A percentile compares a stretch with the other conserved stretches of the same genome.
phyloP scores from a whole-genome alignment of 2,797 vertebrate genomes.

The Holocentrus rufus region DNA sequence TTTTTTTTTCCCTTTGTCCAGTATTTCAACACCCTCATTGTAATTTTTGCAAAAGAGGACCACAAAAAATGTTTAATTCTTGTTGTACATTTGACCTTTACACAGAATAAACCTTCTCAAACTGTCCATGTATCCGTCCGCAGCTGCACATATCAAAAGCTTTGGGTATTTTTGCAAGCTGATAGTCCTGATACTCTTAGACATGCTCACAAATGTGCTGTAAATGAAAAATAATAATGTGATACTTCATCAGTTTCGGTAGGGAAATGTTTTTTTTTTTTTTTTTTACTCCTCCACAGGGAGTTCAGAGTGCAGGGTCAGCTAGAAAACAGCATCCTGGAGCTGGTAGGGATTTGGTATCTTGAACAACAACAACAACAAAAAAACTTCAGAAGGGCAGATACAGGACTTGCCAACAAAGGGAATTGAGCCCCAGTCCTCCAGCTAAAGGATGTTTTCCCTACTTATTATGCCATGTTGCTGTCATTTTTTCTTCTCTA shows the following conservation, averaged over 20 bases:
- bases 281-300: not conserved
- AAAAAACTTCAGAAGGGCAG: not conserved
- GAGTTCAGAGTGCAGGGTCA: no score
- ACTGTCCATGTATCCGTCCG: not conserved
- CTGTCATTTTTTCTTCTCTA: not conserved
- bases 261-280: not conserved
- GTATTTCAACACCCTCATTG: not conserved
- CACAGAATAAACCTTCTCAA: not conserved
- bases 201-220: not conserved
- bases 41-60: not conserved
- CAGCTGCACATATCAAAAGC: not conserved
- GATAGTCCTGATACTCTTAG: not conserved
- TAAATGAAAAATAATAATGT: not conserved
- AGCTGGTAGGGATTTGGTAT: not conserved
- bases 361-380: not conserved
- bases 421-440: not conserved
- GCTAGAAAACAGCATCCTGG: no score
- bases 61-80: not conserved
- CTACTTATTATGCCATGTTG: not conserved
- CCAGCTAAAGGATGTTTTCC: not conserved
- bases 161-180: not conserved
- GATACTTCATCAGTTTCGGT: not conserved
- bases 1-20: not conserved
- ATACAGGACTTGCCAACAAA: not conserved
- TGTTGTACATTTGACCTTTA: not conserved